Percentiles rank a stretch among this genome's conserved stretches.
These are phyloP conservation scores for Drosophila murphyi DNA, from an alignment of 1,140 invertebrate genomes.

Conservation along the genomic window DNA sequence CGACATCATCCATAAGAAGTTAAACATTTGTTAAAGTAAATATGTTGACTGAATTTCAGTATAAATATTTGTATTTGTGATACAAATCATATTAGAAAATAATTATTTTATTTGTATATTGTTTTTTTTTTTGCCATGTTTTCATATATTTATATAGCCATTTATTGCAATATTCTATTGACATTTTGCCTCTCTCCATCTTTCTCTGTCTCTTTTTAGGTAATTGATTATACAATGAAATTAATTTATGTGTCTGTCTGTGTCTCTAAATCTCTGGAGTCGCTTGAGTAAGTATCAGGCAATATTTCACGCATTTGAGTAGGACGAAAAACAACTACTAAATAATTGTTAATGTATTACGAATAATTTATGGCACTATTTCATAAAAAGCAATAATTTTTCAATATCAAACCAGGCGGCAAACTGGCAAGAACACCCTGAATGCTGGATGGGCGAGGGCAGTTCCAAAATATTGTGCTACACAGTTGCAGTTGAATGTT, in stretches of 20 bases:
- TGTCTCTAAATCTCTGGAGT: slow-evolving; percentile 32
- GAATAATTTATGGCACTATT: slow-evolving; percentile 82
- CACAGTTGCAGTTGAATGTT: slow-evolving; percentile 74
- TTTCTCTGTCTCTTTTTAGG: slow-evolving; percentile 58
- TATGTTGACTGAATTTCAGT: too few relatives aligned
- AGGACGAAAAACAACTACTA: slow-evolving; percentile 76
- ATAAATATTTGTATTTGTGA: too few relatives aligned
- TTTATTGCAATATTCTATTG: slow-evolving; percentile 5
- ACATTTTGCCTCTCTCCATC: slow-evolving; percentile 4
- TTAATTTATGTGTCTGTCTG: slow-evolving; percentile 65
- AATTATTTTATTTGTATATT: neutral
- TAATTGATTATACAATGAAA: slow-evolving; percentile 75
- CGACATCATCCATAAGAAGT: too few relatives aligned
- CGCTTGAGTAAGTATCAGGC: slow-evolving; percentile 69
- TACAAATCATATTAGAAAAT: too few relatives aligned
- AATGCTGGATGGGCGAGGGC: neutral
- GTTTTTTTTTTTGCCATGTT: too few relatives aligned
- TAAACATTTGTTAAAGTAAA: too few relatives aligned
- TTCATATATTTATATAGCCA: neutral
- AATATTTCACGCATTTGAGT: slow-evolving; percentile 76
- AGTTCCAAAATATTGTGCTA: slow-evolving; percentile 33
- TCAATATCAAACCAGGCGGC: slow-evolving; percentile 80
- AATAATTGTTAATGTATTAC: slow-evolving; percentile 83
- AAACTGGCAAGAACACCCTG: slow-evolving; percentile 27
- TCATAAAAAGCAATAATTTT: slow-evolving; percentile 83